A percentile compares a stretch with the other conserved stretches of the same genome.
phyloP scores from a whole-genome alignment of 1,140 invertebrate genomes.

The Acromyrmex charruanus region DNA sequence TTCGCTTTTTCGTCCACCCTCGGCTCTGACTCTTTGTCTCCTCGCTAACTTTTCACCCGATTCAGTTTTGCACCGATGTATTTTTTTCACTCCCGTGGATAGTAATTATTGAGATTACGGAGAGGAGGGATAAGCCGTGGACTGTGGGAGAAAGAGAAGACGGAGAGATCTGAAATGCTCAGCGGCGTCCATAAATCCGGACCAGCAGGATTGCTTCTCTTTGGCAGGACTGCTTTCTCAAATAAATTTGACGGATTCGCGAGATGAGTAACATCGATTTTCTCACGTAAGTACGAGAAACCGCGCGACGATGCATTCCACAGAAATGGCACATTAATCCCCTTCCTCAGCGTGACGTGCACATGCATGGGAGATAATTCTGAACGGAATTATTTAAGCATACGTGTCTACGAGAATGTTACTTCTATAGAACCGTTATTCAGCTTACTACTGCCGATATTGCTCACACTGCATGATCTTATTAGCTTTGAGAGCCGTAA shows the following conservation, averaged over 20 bases:
- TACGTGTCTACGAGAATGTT: background rate
- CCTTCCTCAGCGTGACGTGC: background rate
- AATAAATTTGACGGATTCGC: background rate
- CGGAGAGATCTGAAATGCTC: background rate
- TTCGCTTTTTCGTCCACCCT: slow-evolving; percentile 1
- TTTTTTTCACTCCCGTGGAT: slow-evolving; percentile 14
- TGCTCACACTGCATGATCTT: slow-evolving; percentile 57
- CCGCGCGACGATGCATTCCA: background rate
- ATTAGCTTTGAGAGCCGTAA: slow-evolving; percentile 65
- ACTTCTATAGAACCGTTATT: slow-evolving; percentile 28
- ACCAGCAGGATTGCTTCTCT: slow-evolving; percentile 9
- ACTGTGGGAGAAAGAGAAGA: background rate
- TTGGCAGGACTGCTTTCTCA: background rate
- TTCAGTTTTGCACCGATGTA: slow-evolving; percentile 24
- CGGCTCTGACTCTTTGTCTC: slow-evolving; percentile 64
- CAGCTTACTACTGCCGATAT: slow-evolving; percentile 51
- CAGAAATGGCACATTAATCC: slow-evolving; percentile 12
- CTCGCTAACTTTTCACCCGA: slow-evolving; percentile 12
- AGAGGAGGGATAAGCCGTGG: background rate
- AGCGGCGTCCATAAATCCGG: background rate
- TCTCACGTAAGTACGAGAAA: background rate
- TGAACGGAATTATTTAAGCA: slow-evolving; percentile 4
- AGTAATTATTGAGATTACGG: slow-evolving; percentile 44
- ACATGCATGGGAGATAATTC: slow-evolving; percentile 8
- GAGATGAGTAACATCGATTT: slow-evolving; percentile 33